Conservation (phyloP, 2,888 invertebrate species). For the Phania funesta region DNA sequence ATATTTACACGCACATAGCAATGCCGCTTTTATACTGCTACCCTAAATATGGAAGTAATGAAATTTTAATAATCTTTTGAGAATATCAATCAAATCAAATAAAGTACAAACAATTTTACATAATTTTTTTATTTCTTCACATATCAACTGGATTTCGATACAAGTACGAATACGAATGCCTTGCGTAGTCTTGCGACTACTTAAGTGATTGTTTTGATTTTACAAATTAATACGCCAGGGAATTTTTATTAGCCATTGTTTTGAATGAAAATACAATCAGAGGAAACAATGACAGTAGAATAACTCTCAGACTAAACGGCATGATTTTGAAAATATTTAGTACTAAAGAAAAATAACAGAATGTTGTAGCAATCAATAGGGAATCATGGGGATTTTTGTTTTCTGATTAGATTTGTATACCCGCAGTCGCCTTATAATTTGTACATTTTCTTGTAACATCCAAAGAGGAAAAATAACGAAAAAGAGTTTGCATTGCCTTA, state of each 20-base stretch:
- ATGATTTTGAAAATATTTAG: background rate
- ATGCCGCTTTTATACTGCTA: background rate
- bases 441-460: background rate
- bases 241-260: constrained; percentile 65
- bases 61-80: constrained; percentile 67
- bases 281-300: background rate
- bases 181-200: background rate
- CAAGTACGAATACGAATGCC: background rate
- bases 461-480: background rate
- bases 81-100: constrained; percentile 65
- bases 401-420: background rate
- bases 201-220: constrained; percentile 43
- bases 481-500: background rate
- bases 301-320: background rate
- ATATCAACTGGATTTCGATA: background rate
- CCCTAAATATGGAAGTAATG: constrained; percentile 61
- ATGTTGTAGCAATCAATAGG: background rate
- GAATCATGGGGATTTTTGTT: background rate
- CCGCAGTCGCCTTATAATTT: background rate
- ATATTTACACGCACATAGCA: constrained; percentile 12
- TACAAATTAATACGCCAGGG: constrained; percentile 66
- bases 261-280: background rate
- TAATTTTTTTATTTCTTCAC: background rate
- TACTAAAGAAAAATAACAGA: background rate
- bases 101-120: constrained; percentile 44